Evolutionary conservation across 1,140 invertebrate species (phyloP).

Genomic region (Brachionus paranguensis): DNA sequence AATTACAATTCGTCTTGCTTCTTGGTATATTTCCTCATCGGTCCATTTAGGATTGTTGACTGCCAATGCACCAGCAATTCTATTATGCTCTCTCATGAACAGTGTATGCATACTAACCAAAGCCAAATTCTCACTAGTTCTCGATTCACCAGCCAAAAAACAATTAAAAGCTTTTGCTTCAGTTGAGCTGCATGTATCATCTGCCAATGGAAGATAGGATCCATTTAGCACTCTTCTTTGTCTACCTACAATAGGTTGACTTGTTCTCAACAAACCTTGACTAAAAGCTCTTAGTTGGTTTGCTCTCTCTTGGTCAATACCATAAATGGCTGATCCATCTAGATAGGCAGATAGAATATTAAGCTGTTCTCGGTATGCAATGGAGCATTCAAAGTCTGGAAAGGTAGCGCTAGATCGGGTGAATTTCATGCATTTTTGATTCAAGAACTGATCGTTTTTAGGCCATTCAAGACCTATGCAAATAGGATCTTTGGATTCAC

Average conservation of each 20-base stretch:
- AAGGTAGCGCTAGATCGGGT: not conserved
- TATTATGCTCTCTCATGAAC: conserved; percentile 53
- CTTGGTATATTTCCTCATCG: conserved; percentile 58
- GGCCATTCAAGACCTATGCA: not conserved
- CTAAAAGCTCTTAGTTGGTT: not conserved
- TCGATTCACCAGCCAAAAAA: not conserved
- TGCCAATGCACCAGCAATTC: conserved; percentile 42
- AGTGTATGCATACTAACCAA: conserved; percentile 66
- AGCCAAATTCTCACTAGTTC: not conserved
- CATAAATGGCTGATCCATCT: conserved; percentile 75
- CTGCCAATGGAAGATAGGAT: not conserved
- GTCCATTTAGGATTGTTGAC: conserved; percentile 41
- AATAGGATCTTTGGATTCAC: not conserved
- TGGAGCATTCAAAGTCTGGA: not conserved
- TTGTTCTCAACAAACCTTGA: not conserved
- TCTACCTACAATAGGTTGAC: not conserved
- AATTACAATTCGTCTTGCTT: conserved; percentile 77
- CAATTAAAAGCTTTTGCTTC: not conserved
- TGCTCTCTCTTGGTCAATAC: conserved; percentile 54
- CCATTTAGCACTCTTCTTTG: not conserved
- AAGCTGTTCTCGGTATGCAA: conserved; percentile 61
- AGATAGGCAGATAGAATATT: conserved; percentile 73
- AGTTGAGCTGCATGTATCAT: not conserved
- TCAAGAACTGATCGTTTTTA: not conserved
- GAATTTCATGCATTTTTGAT: conserved; percentile 25